Evolutionary conservation across 2,797 vertebrate species (phyloP).

Genomic region (Siniperca obscura): DNA sequence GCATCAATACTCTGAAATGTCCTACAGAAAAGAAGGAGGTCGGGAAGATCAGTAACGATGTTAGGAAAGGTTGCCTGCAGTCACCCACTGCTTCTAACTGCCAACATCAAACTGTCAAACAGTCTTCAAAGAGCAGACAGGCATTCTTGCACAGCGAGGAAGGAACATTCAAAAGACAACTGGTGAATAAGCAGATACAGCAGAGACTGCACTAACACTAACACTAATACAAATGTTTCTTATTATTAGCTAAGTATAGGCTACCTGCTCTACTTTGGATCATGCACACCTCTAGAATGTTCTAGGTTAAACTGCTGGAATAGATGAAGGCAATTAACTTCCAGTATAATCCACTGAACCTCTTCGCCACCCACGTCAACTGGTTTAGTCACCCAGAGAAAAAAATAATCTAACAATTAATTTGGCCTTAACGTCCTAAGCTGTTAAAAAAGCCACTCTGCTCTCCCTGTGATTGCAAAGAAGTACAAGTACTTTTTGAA

Average conservation of each 20-base stretch:
- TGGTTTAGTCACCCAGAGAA: constrained; percentile 28
- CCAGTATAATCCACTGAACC: constrained; percentile 42
- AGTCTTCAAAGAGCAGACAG: not conserved
- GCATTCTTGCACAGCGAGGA: constrained; percentile 3
- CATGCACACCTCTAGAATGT: constrained; percentile 8
- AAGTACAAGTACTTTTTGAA: not conserved
- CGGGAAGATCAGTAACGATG: constrained; percentile 30
- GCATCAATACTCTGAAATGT: constrained; percentile 4
- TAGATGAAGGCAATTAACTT: constrained; percentile 65
- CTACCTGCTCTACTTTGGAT: constrained; percentile 21
- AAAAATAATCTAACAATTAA: constrained; percentile 19
- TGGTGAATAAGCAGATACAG: not conserved
- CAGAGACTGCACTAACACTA: not conserved
- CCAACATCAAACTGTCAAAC: constrained; percentile 39
- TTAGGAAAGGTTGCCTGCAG: constrained; percentile 29
- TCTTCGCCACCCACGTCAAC: constrained; percentile 4
- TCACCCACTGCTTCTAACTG: constrained; percentile 14
- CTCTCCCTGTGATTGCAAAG: constrained; percentile 6
- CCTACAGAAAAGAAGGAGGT: constrained; percentile 14
- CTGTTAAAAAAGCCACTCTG: constrained; percentile 1
- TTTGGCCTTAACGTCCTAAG: not conserved
- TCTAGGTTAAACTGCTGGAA: constrained; percentile 45
- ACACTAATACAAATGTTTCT: not conserved
- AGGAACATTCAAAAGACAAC: constrained; percentile 18
- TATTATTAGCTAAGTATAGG: not conserved